These are phyloP conservation scores for Mamestra brassicae DNA, from an alignment of 2,888 invertebrate genomes.

Conservation along the genomic window DNA sequence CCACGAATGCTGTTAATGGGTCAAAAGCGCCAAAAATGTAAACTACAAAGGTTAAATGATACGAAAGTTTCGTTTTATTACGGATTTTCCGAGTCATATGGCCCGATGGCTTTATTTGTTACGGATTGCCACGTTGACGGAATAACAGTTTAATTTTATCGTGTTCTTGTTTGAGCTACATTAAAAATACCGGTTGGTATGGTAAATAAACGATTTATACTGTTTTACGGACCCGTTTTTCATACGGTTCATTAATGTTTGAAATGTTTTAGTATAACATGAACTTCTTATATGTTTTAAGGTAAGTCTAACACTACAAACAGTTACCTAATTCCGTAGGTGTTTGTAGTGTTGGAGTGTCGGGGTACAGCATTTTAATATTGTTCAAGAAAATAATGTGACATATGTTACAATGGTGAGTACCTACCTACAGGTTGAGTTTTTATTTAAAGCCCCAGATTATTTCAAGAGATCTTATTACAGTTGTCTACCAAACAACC, in stretches of 20 bases:
- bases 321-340: too few species aligned
- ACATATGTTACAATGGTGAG: not conserved
- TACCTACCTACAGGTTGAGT: not conserved
- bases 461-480: not conserved
- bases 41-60: conserved; percentile 52
- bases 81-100: conserved; percentile 50
- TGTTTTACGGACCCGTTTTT: not conserved
- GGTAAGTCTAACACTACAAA: too few species aligned
- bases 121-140: conserved; percentile 26
- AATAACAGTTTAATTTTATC: conserved; percentile 28
- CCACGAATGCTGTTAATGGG: conserved; percentile 52
- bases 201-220: not conserved
- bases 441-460: not conserved
- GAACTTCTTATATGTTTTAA: too few species aligned
- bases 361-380: not conserved
- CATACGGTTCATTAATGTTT: not conserved
- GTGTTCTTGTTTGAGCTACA: conserved; percentile 21
- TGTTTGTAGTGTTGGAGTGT: not conserved
- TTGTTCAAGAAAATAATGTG: not conserved
- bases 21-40: conserved; percentile 52
- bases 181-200: not conserved
- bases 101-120: conserved; percentile 37
- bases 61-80: conserved; percentile 56
- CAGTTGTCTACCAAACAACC: not conserved
- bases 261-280: not conserved